Evolutionary conservation across 2,113 vertebrate genomes (phyloP), one percentile per base, ranked within the genome.

Genomic region (Daboia siamensis): DNA sequence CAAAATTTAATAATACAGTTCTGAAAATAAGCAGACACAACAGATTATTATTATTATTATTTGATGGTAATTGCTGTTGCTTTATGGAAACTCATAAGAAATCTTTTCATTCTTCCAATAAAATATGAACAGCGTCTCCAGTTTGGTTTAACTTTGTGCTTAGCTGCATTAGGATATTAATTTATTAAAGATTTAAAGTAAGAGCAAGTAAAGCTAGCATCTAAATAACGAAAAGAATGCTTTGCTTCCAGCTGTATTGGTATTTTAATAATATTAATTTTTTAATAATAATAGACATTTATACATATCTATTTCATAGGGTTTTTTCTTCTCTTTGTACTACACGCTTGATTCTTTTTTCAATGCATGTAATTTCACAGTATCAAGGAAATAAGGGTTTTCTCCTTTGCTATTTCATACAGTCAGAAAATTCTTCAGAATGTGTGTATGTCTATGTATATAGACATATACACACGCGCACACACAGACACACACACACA

Each of bases 121-220:
- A 97, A 98, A 98, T 97, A 98, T 98, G 97, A 98, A 98, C 98
- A 98, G 97, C 94, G 91, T 97, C 96, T 97, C 94, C 46, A 54
- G 96, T 96, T 74, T 97, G 97, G 10, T 44, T 86, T 39, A 15
- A 23, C 57, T 97, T 96, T 97, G 97, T 97, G 95, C 97, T 98
- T 97, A 98, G 98, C 98, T 98, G 98, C 97, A 98, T 97, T 98
- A 98, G 97, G 98, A 97, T 98, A 97, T 98, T 97, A 98, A 98
- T 98, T 98, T 98, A 98, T 97, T 98, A 95, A 94, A 95, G 7
- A 96, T 97, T 97, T 97, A 97, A 97, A 96, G 96, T 98, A 98
- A 97, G 97, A 96, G 97, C 97, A 97, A 95, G 97, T 97, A 98
- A 96, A 97, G 97, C 96, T 98, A 98, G 98, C 97, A 98, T 98